Evolutionary conservation across 2,888 invertebrate species (phyloP).

Genomic region (Subacronicta megacephala): DNA sequence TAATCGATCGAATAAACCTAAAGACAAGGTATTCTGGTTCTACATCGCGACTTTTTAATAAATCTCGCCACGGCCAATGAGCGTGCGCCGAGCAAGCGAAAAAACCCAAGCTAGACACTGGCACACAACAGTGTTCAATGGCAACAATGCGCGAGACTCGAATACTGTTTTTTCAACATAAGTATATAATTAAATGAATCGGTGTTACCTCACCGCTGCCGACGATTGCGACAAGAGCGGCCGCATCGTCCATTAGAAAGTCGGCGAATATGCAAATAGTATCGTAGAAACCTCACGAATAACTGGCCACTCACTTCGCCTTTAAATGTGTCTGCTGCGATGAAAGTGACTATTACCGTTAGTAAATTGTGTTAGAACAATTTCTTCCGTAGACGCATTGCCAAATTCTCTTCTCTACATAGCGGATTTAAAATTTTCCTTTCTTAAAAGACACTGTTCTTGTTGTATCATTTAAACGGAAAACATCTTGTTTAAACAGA

Average conservation of each 20-base stretch:
- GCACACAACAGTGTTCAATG: constrained; percentile 69
- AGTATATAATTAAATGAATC: constrained; percentile 85
- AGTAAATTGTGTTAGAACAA: constrained; percentile 85
- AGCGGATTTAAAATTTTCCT: constrained; percentile 52
- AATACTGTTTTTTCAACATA: constrained; percentile 76
- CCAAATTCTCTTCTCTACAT: constrained; percentile 67
- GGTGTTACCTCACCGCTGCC: constrained; percentile 86
- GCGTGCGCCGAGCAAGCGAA: constrained; percentile 66
- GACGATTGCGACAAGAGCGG: constrained; percentile 87
- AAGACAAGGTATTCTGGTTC: constrained; percentile 78
- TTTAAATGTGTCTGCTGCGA: constrained; percentile 88
- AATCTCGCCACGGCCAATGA: constrained; percentile 68
- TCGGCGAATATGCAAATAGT: constrained; percentile 90
- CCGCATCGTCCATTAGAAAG: constrained; percentile 89
- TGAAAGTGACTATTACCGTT: constrained; percentile 89
- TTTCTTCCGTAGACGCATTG: constrained; percentile 76
- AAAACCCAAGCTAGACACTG: constrained; percentile 71
- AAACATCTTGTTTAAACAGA: constrained; percentile 72
- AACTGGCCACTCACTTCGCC: constrained; percentile 88
- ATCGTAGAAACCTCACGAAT: constrained; percentile 90
- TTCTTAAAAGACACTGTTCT: constrained; percentile 57
- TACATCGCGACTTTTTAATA: constrained; percentile 73
- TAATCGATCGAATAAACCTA: constrained; percentile 70
- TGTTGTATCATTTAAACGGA: constrained; percentile 65
- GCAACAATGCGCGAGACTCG: constrained; percentile 79